phyloP scores from a whole-genome alignment of 1,140 invertebrate genomes.

The Brachystomella parvula region DNA sequence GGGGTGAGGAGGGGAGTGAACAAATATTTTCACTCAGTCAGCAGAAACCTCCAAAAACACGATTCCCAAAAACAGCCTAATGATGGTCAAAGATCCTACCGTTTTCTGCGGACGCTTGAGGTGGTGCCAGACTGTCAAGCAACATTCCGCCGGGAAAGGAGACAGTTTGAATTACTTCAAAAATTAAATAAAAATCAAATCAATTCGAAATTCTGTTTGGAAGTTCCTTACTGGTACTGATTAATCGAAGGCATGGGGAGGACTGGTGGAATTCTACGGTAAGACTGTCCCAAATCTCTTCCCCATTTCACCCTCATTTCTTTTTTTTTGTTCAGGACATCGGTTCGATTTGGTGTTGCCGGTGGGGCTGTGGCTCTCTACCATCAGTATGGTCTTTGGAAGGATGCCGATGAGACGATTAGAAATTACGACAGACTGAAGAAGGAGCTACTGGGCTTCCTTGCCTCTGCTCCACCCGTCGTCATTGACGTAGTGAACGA shows the following conservation, averaged over 20 bases:
- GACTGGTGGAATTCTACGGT: not conserved
- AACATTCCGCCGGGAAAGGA: not conserved
- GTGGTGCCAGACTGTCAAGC: too few relatives aligned
- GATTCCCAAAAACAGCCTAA: too few relatives aligned
- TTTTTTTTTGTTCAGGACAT: conserved; percentile 17
- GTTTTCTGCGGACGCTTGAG: too few relatives aligned
- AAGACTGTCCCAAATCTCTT: not conserved
- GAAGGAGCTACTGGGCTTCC: conserved; percentile 16
- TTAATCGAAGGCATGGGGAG: not conserved
- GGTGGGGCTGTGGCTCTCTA: conserved; percentile 25
- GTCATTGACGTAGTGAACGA: conserved; percentile 9
- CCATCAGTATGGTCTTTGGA: conserved; percentile 32
- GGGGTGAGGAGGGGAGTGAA: too few relatives aligned
- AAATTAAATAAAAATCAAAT: not conserved
- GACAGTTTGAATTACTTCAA: not conserved
- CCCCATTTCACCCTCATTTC: not conserved
- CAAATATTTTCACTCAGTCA: too few relatives aligned
- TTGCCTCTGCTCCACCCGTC: conserved; percentile 14
- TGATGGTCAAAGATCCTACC: too few relatives aligned
- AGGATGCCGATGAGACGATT: conserved; percentile 28
- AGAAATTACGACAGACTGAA: conserved; percentile 27
- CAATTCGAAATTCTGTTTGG: not conserved
- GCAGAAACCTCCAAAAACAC: too few relatives aligned
- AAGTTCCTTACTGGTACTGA: not conserved
- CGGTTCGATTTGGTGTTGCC: conserved; percentile 17